A percentile compares a stretch with the other conserved stretches of the same genome.
These are phyloP conservation scores for Alligator mississippiensis DNA, from an alignment of 2,113 vertebrate species.

Conservation along the genomic window DNA sequence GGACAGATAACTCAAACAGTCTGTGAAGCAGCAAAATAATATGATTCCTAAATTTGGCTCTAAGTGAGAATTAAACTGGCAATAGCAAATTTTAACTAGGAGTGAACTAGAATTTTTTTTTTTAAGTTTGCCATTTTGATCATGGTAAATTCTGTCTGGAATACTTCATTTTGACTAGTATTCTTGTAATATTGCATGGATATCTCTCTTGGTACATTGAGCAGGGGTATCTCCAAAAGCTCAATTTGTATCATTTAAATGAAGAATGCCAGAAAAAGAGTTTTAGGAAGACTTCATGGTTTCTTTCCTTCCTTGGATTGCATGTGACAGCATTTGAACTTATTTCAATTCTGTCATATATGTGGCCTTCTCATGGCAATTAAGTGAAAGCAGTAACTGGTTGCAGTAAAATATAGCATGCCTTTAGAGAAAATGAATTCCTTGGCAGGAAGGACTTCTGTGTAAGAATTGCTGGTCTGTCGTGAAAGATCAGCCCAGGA, in stretches of 20 bases:
- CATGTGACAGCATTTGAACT: slow-evolving; percentile 59
- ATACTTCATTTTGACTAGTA: not conserved
- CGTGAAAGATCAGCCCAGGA: slow-evolving; percentile 5
- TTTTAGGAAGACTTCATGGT: not conserved
- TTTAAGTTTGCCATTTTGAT: slow-evolving; percentile 27
- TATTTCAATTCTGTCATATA: slow-evolving; percentile 52
- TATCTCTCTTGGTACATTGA: not conserved
- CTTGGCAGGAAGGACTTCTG: slow-evolving; percentile 49
- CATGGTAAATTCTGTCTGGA: slow-evolving; percentile 1
- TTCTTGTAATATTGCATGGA: not conserved
- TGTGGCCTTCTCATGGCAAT: slow-evolving; percentile 54
- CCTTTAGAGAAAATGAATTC: slow-evolving; percentile 48
- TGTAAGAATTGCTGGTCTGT: slow-evolving; percentile 39
- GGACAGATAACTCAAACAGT: slow-evolving; percentile 78
- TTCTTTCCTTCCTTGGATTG: slow-evolving; percentile 39
- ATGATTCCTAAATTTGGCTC: slow-evolving; percentile 65
- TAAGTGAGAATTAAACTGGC: slow-evolving; percentile 41
- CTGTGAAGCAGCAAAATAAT: slow-evolving; percentile 72
- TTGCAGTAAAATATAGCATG: slow-evolving; percentile 36
- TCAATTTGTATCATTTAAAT: slow-evolving; percentile 4
- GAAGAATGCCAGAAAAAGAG: slow-evolving; percentile 18
- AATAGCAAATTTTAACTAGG: slow-evolving; percentile 54
- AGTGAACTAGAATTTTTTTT: slow-evolving; percentile 37
- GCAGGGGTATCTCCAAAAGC: not conserved
- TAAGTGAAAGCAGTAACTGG: slow-evolving; percentile 60